A percentile compares a stretch with the other conserved stretches of the same genome.
Conservation (phyloP, 30 jellyfish, hydroid and myxozoan species). For the Haliclystus octoradiatus region DNA sequence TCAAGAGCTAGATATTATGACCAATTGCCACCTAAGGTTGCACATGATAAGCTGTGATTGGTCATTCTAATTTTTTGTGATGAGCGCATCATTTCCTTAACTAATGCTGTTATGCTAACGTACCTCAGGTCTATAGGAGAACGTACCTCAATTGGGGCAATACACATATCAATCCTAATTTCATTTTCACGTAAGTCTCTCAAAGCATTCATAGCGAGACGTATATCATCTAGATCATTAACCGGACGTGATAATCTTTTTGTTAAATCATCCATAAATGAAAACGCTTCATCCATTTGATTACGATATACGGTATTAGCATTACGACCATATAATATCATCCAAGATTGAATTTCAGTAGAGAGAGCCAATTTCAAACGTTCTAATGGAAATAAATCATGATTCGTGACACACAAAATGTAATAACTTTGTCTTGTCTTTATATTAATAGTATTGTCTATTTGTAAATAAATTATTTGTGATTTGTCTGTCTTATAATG, state of each 20-base stretch:
- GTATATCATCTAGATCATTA: conserved; percentile 63
- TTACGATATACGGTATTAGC: conserved; percentile 56
- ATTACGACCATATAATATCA: conserved; percentile 54
- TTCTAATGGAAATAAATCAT: conserved; percentile 7
- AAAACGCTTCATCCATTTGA: conserved; percentile 39
- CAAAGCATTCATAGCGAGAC: conserved; percentile 65
- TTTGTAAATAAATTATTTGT: too few species aligned
- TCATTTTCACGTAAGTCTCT: conserved; percentile 55
- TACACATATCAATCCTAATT: conserved; percentile 60
- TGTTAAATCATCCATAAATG: conserved; percentile 33
- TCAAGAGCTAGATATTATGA: too few species aligned
- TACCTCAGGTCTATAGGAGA: too few species aligned
- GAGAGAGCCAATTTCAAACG: conserved; percentile 56
- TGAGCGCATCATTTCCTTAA: too few species aligned
- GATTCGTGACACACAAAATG: background rate
- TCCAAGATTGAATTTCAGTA: conserved; percentile 73
- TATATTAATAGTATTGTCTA: too few species aligned
- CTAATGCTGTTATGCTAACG: too few species aligned
- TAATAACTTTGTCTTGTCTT: too few species aligned
- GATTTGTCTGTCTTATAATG: background rate
- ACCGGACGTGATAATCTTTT: conserved; percentile 49
- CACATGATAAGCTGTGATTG: too few species aligned
- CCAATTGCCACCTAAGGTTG: too few species aligned
- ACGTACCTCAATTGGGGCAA: conserved; percentile 75
- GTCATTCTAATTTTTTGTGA: too few species aligned